Conservation (phyloP, 2,113 vertebrate genomes). For the Chitala chitala region DNA sequence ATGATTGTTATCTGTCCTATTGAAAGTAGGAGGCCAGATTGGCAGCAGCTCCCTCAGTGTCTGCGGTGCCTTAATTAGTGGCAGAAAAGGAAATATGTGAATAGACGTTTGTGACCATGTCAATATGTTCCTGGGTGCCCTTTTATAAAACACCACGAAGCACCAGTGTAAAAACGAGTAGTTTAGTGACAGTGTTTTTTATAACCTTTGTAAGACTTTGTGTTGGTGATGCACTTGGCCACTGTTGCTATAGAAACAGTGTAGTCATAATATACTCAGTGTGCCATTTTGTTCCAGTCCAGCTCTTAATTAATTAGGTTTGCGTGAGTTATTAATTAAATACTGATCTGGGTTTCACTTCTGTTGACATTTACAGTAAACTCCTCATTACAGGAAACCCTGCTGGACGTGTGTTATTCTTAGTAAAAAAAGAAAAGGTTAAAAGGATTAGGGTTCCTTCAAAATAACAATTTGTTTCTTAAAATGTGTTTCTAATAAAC, state of each 20-base stretch:
- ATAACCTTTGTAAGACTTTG: not conserved
- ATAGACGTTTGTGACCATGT: too few species aligned
- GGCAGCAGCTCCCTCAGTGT: too few species aligned
- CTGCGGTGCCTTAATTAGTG: not conserved
- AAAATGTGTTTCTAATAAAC: not conserved
- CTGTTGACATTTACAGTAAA: not conserved
- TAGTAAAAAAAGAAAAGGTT: not conserved
- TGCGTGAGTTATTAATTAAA: slow-evolving; percentile 14
- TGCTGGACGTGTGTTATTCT: not conserved
- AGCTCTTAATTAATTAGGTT: slow-evolving; percentile 14
- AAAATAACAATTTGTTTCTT: not conserved
- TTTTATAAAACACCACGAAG: not conserved
- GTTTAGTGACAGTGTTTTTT: not conserved
- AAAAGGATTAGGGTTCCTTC: not conserved
- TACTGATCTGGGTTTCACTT: not conserved
- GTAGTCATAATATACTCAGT: not conserved
- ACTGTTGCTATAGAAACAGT: not conserved
- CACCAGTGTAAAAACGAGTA: not conserved
- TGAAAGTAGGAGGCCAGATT: too few species aligned
- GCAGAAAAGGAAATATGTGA: not conserved
- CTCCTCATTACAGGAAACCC: slow-evolving; percentile 2
- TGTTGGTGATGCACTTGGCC: not conserved
- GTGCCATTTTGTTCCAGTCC: not conserved
- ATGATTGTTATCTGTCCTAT: too few species aligned
- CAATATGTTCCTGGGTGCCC: too few species aligned